Conservation (phyloP, 2,888 invertebrate species). For the Alsophila aescularia region DNA sequence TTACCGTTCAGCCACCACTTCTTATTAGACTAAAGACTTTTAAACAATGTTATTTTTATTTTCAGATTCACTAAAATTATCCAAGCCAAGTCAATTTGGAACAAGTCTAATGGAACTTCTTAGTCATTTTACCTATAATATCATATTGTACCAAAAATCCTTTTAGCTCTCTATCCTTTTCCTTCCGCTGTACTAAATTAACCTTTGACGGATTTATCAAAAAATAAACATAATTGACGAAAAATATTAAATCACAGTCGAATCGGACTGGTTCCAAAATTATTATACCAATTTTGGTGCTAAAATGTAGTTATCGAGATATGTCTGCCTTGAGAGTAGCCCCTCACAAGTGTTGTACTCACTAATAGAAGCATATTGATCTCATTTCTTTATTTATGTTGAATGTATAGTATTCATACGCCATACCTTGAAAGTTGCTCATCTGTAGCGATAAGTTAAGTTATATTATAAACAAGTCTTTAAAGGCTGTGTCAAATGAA, state of each 20-base stretch:
- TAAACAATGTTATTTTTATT: slow-evolving; percentile 26
- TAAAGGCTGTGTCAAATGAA: slow-evolving; percentile 60
- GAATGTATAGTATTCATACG: slow-evolving; percentile 72
- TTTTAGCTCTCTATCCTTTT: slow-evolving; percentile 70
- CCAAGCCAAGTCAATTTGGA: slow-evolving; percentile 46
- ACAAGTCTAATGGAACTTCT: slow-evolving; percentile 45
- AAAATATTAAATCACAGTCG: slow-evolving; percentile 13
- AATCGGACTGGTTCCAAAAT: slow-evolving; percentile 26
- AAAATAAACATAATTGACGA: slow-evolving; percentile 14
- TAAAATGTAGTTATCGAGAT: slow-evolving; percentile 23
- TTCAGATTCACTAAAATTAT: slow-evolving; percentile 51
- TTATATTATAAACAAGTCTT: slow-evolving; percentile 54
- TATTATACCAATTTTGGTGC: slow-evolving; percentile 33
- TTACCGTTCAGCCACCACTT: too few relatives aligned
- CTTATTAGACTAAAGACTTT: background rate
- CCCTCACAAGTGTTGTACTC: slow-evolving; percentile 30
- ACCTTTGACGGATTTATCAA: slow-evolving; percentile 28
- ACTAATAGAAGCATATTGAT: slow-evolving; percentile 68
- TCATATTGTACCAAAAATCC: slow-evolving; percentile 56
- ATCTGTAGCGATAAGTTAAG: slow-evolving; percentile 62
- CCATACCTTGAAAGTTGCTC: slow-evolving; percentile 73
- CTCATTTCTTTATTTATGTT: slow-evolving; percentile 77
- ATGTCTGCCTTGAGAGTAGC: slow-evolving; percentile 25
- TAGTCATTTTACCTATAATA: slow-evolving; percentile 49
- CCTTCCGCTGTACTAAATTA: slow-evolving; percentile 47